Evolutionary conservation across 2,888 invertebrate genomes (phyloP).

Genomic region (Antheraea yamamai): DNA sequence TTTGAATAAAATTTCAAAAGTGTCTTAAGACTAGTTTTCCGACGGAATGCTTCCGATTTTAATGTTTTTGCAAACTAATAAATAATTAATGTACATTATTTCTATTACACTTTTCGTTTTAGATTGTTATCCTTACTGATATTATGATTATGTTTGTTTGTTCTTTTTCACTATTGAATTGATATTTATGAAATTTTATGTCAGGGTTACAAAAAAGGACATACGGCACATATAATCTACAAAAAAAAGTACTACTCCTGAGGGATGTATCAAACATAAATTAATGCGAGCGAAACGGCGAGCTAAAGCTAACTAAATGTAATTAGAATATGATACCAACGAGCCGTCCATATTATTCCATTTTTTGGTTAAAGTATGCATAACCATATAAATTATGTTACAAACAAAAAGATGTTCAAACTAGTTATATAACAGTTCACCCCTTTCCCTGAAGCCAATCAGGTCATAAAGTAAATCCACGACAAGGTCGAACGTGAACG

Average conservation of each 20-base stretch:
- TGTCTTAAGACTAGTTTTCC: background rate
- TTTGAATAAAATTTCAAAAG: background rate
- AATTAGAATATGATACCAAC: background rate
- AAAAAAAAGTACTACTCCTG: too few species aligned
- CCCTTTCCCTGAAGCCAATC: conserved; percentile 34
- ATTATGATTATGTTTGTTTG: too few species aligned
- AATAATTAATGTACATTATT: too few species aligned
- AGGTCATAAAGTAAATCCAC: conserved; percentile 60
- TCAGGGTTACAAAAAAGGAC: too few species aligned
- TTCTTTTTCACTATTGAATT: too few species aligned
- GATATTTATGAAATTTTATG: too few species aligned
- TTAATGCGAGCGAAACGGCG: too few species aligned
- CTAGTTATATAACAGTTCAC: conserved; percentile 31
- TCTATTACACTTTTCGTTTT: too few species aligned
- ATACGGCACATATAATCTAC: too few species aligned
- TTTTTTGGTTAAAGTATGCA: background rate
- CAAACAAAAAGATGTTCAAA: background rate
- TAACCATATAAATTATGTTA: background rate
- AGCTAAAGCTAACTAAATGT: background rate
- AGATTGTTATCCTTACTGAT: too few species aligned
- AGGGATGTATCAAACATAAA: too few species aligned
- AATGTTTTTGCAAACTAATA: background rate
- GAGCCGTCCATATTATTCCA: background rate
- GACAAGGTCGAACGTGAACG: conserved; percentile 59
- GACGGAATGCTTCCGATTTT: background rate